Base-by-base conservation (phyloP, 2,113 vertebrate species). In the Monopterus albus region DNA sequence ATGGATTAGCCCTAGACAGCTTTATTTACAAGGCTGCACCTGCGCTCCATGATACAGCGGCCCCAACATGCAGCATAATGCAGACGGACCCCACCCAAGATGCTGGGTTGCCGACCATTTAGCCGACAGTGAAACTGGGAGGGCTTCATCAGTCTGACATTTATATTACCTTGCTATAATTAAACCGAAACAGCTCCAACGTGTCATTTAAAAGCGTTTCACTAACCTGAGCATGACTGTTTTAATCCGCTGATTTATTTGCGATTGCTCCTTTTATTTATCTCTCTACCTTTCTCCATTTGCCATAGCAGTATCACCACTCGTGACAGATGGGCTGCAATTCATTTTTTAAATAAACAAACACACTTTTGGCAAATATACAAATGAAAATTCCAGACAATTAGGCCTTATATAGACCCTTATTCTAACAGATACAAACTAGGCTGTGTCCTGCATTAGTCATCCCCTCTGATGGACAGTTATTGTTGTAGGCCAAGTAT, bases 61-160 rank as follows among this genome's bases (percentile, higher is more conserved):
- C 86, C 81, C 82, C 74, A 50, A 61, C 85, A 87, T 86, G 88
- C 89, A 93, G 92, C 91, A 93, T 91, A 94, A 92, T 94, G 93
- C 92, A 94, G 93, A 93, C 89, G 89, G 93, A 93, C 93, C 93
- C 91, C 93, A 92, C 93, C 93, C 93, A 91, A 93, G 91, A 89
- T 84, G 85, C 87, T 85, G 82, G 62, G 86, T 84, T 79, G 80
- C 79, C 72, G 72, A 82, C 55, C 60, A 77, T 83, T 75, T 50
- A 80, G 52, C 71, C 58, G 20, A 78, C 61, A 70, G 55, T 42
- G 8, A 18, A 45, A 38, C 79, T 23, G 17, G 61, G 29, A 70
- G 13, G 15, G 43, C 66, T 79, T 65, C 31, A 43, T 53, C 58
- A 50, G 23, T 38, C 49, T 26, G 1, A 7, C 15, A 43, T 35